phyloP scores from a whole-genome alignment of 2,888 invertebrate genomes.

The Entomobrya proxima region DNA sequence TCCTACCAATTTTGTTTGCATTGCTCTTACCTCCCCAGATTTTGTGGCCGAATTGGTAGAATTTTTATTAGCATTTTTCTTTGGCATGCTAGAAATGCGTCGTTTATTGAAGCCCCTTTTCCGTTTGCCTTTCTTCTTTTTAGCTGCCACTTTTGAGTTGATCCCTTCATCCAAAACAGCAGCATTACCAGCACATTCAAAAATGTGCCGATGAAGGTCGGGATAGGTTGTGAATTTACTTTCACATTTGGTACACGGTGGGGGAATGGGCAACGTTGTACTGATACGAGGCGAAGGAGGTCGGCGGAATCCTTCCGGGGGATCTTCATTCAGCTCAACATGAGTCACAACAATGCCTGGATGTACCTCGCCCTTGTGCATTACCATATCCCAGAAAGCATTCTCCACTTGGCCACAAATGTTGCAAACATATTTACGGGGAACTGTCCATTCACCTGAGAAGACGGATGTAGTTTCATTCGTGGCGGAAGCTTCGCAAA shows the following conservation, averaged over 20 bases:
- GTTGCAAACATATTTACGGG: slow-evolving; percentile 72
- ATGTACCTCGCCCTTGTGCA: slow-evolving; percentile 75
- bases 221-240: slow-evolving; percentile 67
- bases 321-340: slow-evolving; percentile 70
- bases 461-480: slow-evolving; percentile 66
- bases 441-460: slow-evolving; percentile 74
- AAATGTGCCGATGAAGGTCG: slow-evolving; percentile 75
- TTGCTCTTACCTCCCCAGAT: slow-evolving; percentile 52
- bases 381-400: slow-evolving; percentile 75
- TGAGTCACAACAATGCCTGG: slow-evolving; percentile 75
- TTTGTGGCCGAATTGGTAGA: not conserved
- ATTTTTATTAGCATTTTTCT: slow-evolving; percentile 47
- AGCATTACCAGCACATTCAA: slow-evolving; percentile 75
- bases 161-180: slow-evolving; percentile 70
- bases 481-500: not conserved
- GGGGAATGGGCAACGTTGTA: slow-evolving; percentile 46
- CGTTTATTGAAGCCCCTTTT: slow-evolving; percentile 74
- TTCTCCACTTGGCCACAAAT: slow-evolving; percentile 74
- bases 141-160: slow-evolving; percentile 31
- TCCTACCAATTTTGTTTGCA: not conserved
- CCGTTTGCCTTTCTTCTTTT: slow-evolving; percentile 69
- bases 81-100: slow-evolving; percentile 71
- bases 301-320: slow-evolving; percentile 48
- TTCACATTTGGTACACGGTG: slow-evolving; percentile 73
- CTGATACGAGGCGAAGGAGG: slow-evolving; percentile 37